Evolutionary conservation across 2,797 vertebrate genomes (phyloP).

Genomic region (Fratercula arctica): DNA sequence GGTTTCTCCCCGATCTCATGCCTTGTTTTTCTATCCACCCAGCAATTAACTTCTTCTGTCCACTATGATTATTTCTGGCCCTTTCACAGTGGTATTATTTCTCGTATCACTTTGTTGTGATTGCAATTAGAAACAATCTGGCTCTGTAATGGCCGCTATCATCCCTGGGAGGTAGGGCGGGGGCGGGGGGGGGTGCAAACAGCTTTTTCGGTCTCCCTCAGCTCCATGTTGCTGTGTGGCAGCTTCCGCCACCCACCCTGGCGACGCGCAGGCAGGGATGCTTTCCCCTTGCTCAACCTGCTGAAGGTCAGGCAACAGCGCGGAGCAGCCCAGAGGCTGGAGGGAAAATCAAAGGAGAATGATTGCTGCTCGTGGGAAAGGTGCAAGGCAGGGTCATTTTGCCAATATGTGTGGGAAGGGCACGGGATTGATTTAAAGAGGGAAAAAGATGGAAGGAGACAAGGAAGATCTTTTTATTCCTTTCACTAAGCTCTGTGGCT

Average conservation of each 20-base stretch:
- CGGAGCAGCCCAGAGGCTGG: neutral
- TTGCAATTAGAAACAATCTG: neutral
- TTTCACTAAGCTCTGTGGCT: neutral
- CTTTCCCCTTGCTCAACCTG: neutral
- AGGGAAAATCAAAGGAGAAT: neutral
- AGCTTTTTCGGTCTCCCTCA: neutral
- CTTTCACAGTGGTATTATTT: neutral
- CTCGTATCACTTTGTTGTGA: neutral
- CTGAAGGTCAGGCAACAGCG: neutral
- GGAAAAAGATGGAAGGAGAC: neutral
- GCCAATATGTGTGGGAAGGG: neutral
- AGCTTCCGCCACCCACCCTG: neutral
- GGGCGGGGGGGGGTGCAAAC: neutral
- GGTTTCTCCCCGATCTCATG: neutral
- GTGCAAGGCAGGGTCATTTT: neutral
- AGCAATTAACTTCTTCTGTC: neutral
- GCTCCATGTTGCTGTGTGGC: neutral
- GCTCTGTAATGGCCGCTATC: neutral
- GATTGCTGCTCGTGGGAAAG: neutral
- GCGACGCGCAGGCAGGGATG: neutral
- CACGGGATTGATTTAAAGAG: neutral
- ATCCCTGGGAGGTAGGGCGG: neutral
- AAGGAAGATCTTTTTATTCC: neutral
- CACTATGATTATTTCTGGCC: neutral
- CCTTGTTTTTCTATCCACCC: neutral